phyloP scores from a whole-genome alignment of 2,888 invertebrate species.

The Hemaris fuciformis region DNA sequence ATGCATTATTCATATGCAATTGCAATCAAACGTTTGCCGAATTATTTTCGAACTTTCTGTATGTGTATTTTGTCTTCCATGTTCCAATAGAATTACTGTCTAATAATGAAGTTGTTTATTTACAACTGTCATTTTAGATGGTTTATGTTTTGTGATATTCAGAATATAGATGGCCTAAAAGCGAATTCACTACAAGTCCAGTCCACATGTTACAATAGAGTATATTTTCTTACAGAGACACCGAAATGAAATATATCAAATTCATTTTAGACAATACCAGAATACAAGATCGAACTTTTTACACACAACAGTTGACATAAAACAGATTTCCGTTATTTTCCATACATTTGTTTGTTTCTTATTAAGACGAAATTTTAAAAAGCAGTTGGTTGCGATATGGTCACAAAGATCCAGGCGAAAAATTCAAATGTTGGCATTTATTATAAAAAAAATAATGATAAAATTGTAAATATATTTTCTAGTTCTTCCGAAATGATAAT shows the following conservation, averaged over 20 bases:
- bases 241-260: slow-evolving; percentile 74
- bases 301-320: slow-evolving; percentile 63
- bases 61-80: background rate
- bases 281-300: slow-evolving; percentile 82
- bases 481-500: slow-evolving; percentile 77
- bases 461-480: slow-evolving; percentile 80
- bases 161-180: slow-evolving; percentile 19
- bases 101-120: background rate
- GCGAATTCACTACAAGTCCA: slow-evolving; percentile 40
- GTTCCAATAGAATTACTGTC: background rate
- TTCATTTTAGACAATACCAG: slow-evolving; percentile 79
- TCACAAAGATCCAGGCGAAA: slow-evolving; percentile 76
- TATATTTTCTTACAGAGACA: slow-evolving; percentile 77
- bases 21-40: background rate
- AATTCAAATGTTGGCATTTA: slow-evolving; percentile 70
- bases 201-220: slow-evolving; percentile 73
- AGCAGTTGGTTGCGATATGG: slow-evolving; percentile 77
- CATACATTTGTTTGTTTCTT: slow-evolving; percentile 27
- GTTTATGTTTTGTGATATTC: slow-evolving; percentile 1
- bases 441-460: slow-evolving; percentile 43
- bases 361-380: slow-evolving; percentile 32
- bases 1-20: background rate
- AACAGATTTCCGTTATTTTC: slow-evolving; percentile 45
- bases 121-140: background rate
- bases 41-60: background rate